phyloP scores from a whole-genome alignment of 2,113 vertebrate species.

The Ptyas mucosa region DNA sequence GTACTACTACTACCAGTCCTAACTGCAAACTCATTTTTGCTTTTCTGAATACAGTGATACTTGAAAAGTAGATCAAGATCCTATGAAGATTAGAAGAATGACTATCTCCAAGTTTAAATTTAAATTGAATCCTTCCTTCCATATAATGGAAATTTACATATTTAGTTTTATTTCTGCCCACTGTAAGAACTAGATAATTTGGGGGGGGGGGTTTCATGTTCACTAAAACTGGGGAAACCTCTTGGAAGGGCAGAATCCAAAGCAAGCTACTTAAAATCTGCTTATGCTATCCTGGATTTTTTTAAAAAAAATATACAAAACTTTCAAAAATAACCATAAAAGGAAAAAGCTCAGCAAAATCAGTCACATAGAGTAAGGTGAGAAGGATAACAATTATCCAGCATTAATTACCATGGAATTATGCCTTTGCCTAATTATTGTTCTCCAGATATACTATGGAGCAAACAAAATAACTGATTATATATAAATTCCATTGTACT shows the following conservation, averaged over 20 bases:
- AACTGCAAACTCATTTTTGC: too few relatives aligned
- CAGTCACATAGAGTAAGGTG: slow-evolving; percentile 32
- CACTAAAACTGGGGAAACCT: too few relatives aligned
- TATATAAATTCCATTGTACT: slow-evolving; percentile 50
- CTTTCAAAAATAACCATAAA: not conserved
- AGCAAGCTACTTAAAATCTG: not conserved
- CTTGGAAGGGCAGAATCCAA: not conserved
- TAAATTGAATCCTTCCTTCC: too few relatives aligned
- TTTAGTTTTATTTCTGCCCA: not conserved
- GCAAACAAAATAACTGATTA: slow-evolving; percentile 15
- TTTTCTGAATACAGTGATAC: too few relatives aligned
- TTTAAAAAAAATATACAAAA: not conserved
- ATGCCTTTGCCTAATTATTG: slow-evolving; percentile 49
- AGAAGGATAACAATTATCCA: slow-evolving; percentile 26
- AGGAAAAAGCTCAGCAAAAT: slow-evolving; percentile 42
- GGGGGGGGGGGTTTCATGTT: too few relatives aligned
- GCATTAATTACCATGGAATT: slow-evolving; percentile 57
- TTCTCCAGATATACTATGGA: slow-evolving; percentile 28
- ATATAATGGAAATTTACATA: too few relatives aligned
- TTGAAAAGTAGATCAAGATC: too few relatives aligned
- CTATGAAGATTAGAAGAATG: too few relatives aligned
- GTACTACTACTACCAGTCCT: too few relatives aligned
- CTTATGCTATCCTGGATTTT: not conserved
- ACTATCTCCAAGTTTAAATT: not conserved
- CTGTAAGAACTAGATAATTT: not conserved